phyloP scores from a whole-genome alignment of 2,113 vertebrate genomes.

The Maccullochella peelii region DNA sequence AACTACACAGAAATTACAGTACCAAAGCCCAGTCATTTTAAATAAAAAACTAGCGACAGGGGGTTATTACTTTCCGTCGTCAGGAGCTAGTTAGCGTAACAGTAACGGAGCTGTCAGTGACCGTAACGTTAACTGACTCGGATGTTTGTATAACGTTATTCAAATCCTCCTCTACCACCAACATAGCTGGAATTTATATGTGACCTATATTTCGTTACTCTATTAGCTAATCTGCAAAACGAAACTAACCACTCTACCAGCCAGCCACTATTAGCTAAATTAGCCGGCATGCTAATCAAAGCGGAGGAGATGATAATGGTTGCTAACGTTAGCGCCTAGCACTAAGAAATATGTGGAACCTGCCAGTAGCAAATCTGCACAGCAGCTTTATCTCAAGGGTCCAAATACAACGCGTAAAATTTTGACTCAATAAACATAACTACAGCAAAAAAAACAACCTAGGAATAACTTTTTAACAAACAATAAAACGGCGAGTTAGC shows the following conservation, averaged over 20 bases:
- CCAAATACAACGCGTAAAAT: fast-evolving
- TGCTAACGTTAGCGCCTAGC: constrained; percentile 38
- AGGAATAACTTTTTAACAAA: background rate
- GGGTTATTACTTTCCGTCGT: background rate
- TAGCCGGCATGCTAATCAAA: constrained; percentile 13
- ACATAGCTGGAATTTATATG: background rate
- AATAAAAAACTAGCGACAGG: background rate
- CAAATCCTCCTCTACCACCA: background rate
- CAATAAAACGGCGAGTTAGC: background rate
- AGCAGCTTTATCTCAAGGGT: background rate
- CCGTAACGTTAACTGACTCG: background rate
- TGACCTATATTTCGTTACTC: background rate
- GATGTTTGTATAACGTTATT: background rate
- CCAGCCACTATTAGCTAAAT: background rate
- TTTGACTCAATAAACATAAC: background rate
- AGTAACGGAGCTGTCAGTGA: no score
- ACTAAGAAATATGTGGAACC: background rate
- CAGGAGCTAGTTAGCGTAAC: no score
- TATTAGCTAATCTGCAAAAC: background rate
- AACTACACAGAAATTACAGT: background rate
- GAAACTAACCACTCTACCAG: background rate
- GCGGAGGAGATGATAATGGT: constrained; percentile 10
- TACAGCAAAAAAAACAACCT: background rate
- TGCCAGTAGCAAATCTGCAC: background rate
- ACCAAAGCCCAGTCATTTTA: background rate